Conservation (phyloP, 2,888 invertebrate species). For the Pelosia muscerda region DNA sequence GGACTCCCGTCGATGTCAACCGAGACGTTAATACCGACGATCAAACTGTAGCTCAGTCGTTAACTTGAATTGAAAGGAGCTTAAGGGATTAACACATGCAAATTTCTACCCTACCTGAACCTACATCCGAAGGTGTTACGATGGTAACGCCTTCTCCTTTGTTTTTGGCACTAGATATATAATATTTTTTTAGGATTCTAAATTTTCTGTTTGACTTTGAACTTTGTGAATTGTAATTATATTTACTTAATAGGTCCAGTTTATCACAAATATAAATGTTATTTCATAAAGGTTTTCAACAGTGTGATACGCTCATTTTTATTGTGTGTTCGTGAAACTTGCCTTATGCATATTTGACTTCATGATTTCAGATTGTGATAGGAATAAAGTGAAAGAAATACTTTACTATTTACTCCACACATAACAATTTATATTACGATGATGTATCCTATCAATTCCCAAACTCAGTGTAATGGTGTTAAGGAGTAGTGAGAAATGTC, state of each 20-base stretch:
- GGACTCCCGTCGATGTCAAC: conserved; percentile 40
- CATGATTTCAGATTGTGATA: not conserved
- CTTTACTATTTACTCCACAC: not conserved
- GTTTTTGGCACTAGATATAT: not conserved
- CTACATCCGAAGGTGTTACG: conserved; percentile 39
- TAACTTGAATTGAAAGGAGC: conserved; percentile 55
- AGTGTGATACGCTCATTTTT: not conserved
- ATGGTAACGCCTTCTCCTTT: conserved; percentile 20
- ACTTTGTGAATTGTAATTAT: not conserved
- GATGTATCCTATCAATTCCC: no score
- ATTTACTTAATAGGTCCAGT: not conserved
- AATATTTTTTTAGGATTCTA: not conserved
- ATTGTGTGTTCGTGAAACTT: not conserved
- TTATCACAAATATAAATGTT: not conserved
- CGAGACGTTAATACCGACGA: conserved; percentile 41
- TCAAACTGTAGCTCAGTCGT: conserved; percentile 50
- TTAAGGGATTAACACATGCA: conserved; percentile 56
- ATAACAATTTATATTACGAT: no score
- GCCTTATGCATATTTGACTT: no score
- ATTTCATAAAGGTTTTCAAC: not conserved
- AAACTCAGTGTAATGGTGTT: no score
- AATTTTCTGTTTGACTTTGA: not conserved
- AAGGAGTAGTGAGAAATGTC: no score
- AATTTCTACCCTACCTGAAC: conserved; percentile 48
- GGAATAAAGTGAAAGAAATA: not conserved